Base-by-base conservation (phyloP, 2,113 vertebrate species). In the Strix uralensis region DNA sequence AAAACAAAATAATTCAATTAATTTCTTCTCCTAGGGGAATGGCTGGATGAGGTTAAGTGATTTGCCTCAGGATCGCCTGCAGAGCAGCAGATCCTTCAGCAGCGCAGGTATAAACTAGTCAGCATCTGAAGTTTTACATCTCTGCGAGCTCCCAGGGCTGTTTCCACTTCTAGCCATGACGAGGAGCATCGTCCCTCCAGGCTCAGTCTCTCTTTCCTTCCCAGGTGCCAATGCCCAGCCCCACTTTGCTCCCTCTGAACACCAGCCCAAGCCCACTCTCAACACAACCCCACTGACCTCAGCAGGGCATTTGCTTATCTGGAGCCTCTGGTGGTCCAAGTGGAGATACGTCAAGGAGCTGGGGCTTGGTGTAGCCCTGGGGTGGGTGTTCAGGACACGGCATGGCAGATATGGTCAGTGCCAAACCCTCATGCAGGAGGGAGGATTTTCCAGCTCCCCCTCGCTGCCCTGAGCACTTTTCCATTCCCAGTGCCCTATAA, bases 321-420 rank as follows among this genome's bases (percentile, higher is more conserved):
- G 10, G 23, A 40, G 27, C n/a, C 25, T 38, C 19, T 42, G 25
- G 18, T 20, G 40, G 21, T 55, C 61, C 69, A 19, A 67, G 36
- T 3, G 9, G 72, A 77, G 57, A 57, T 14, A 7, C 57, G 18
- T 6, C 29, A 3, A 27, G 65, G 42, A 51, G 57, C 2, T 3
- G 14, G 69, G 70, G 67, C 46, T 59, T 58, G 66, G 66, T 12
- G 47, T 15, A 42, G 54, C 75, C 30, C 21, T 9, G 40, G 38
- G 40, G 7, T n/a, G 34, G 8, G 29, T 42, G 61, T 44, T 27
- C 57, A 29, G 38, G 23, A 11, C 44, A 23, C 0, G 5, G 32
- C 2, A 3, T 29, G 40, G 57, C 12, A 75, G 51, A n/a, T 18
- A 2, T 0, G 4, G 51, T 18, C 34, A 30, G 29, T 59, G 71